Percentiles rank a stretch among this genome's conserved stretches.
phyloP scores from a whole-genome alignment of 2,888 invertebrate species.

The Melanostoma scalare region DNA sequence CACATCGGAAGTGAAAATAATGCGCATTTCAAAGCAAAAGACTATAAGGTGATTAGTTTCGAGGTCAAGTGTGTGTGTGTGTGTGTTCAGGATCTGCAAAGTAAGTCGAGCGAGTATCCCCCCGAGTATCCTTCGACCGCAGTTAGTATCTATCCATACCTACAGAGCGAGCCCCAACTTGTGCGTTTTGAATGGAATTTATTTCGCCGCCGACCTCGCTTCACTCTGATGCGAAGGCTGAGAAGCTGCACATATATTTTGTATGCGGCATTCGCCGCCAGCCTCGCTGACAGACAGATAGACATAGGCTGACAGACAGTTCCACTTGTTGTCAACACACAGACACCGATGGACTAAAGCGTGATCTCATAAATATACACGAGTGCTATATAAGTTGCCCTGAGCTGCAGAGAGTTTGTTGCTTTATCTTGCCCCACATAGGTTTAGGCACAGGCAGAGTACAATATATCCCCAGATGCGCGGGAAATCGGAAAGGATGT shows the following conservation, averaged over 20 bases:
- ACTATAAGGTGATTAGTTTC: constrained; percentile 59
- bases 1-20: constrained; percentile 67
- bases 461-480: constrained; percentile 49
- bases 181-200: constrained; percentile 57
- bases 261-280: constrained; percentile 58
- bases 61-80: constrained; percentile 56
- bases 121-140: constrained; percentile 56
- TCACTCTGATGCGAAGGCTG: constrained; percentile 49
- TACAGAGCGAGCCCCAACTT: neutral
- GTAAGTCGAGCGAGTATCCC: constrained; percentile 46
- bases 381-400: constrained; percentile 53
- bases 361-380: constrained; percentile 73
- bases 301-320: constrained; percentile 72
- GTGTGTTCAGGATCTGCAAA: constrained; percentile 12
- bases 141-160: neutral
- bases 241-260: constrained; percentile 43
- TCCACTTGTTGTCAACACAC: constrained; percentile 73
- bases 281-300: constrained; percentile 67
- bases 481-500: constrained; percentile 43
- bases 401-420: constrained; percentile 35
- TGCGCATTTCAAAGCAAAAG: constrained; percentile 60
- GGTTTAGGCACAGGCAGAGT: neutral
- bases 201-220: constrained; percentile 52
- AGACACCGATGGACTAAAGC: constrained; percentile 70
- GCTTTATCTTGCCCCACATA: constrained; percentile 39